Base-by-base conservation (phyloP, 2,888 invertebrate species). In the Hyposoter didymator region DNA sequence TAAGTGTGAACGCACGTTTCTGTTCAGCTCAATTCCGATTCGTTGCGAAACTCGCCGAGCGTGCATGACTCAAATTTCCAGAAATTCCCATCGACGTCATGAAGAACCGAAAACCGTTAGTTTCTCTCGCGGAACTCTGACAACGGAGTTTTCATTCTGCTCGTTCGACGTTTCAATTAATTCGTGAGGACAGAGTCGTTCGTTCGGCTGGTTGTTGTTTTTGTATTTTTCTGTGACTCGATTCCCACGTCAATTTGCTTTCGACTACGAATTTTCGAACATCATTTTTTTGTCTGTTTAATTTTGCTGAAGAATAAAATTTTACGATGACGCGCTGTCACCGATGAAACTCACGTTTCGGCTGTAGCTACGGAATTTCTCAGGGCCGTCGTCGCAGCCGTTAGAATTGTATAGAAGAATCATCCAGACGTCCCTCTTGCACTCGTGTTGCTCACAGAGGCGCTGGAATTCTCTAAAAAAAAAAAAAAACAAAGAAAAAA, bases 21-120 rank as follows among this genome's bases (percentile, higher is more conserved):
- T 28, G 14, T 22, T 12, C 14, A 6, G 14, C 28, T 59, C 59
- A 28, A 28, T 59, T 59, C 59, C 3, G 28, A 59, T 28, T 14
- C 28, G 5, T 6, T 14, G n/a, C 14, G 28, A 28, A 59, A 59
- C 5, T 28, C 28, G 14, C 59, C 14, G 59, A n/a, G 14, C 10
- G 14, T 14, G 59, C 28, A 28, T 59, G 59, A 59, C 45, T 69
- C 12, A 72, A 72, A 64, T 76, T 74, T 64, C 49, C 32, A n/a
- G 35, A 35, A 70, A 70, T 19, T 28, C 43, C 19, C 22, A n/a
- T n/a, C 78, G 82, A 78, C 67, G 78, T 78, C 67, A 78, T 22
- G 47, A 19, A 32, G 55, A 43, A 73, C 10, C 39, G 8, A 14
- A 59, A 59, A 59, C 28, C 14, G 59, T 59, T 59, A 28, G 14